phyloP scores from a whole-genome alignment of 2,113 vertebrate species.

The Phaethon lepturus region DNA sequence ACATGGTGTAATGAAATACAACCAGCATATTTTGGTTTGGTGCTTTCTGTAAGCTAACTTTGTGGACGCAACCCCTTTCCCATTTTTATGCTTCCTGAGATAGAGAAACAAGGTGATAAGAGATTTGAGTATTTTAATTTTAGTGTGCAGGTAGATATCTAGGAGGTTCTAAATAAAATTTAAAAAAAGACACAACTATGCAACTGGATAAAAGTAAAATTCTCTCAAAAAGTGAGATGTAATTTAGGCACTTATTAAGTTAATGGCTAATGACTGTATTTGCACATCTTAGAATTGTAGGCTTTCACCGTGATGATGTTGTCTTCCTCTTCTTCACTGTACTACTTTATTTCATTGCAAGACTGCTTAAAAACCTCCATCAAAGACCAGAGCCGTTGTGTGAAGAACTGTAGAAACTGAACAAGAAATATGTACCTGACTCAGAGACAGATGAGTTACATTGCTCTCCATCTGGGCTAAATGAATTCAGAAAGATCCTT shows the following conservation, averaged over 20 bases:
- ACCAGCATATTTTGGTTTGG: not conserved
- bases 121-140: not conserved
- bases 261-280: not conserved
- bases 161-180: not conserved
- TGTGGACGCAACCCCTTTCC: accelerated
- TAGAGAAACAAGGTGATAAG: not conserved
- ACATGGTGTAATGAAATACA: not conserved
- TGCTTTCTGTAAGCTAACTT: not conserved
- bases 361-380: not conserved
- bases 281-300: not conserved
- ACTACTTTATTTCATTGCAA: not conserved
- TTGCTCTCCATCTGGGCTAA: not conserved
- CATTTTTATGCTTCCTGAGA: not conserved
- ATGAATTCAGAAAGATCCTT: not conserved
- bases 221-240: not conserved
- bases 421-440: not conserved
- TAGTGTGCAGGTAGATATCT: not conserved
- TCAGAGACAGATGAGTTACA: not conserved
- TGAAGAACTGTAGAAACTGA: not conserved
- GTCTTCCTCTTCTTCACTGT: not conserved
- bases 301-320: not conserved
- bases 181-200: accelerated
- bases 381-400: not conserved
- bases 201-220: not conserved
- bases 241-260: not conserved